Base-by-base conservation (phyloP, 2,797 vertebrate genomes). In the Peromyscus aztecus region DNA sequence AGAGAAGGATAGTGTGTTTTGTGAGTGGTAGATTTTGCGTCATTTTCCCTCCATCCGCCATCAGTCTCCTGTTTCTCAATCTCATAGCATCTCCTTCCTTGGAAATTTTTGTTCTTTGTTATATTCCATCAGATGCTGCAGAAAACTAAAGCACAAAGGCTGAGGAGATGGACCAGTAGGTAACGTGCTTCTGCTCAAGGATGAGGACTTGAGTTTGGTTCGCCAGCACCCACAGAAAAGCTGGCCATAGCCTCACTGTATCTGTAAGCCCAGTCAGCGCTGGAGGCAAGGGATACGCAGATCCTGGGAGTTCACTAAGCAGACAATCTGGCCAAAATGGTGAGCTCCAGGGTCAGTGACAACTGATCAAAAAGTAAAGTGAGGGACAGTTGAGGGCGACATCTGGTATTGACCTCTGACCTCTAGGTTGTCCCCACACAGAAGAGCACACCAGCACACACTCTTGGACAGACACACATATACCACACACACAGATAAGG, bases 81-180 rank as follows among this genome's bases (percentile, higher is more conserved):
- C 90, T 81, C 12, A 7, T 49, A 43, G 73, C 57, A 84, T 78
- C 29, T 61, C 73, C 90, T 92, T 23, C n/a, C 17, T 83, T 61
- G 49, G 8, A 9, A 55, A 96, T 67, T 78, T 65, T 78, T 61
- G 23, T 71, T 94, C 10, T 61, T 40, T 83, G 13, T n/a, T 87
- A 5, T 59, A 40, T 61, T 75, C 31, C 82, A 81, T 89, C 75
- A 86, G 59, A 76, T 85, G 34, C 63, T 37, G 71, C 61, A 89
- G 59, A 95, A 84, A 96, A 87, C 78, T 83, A 83, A 90, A 94
- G 87, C 31, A 81, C 46, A 23, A 34, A 21, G 19, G 4, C n/a
- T 40, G 49, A n/a, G 34, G 46, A 57, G 49, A 87, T 73, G 65
- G 23, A 27, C 4, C 49, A 87, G 49, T 65, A 67, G 10, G 61